Conservation (phyloP, 2,113 vertebrate genomes). For the Typhlomys cinereus region DNA sequence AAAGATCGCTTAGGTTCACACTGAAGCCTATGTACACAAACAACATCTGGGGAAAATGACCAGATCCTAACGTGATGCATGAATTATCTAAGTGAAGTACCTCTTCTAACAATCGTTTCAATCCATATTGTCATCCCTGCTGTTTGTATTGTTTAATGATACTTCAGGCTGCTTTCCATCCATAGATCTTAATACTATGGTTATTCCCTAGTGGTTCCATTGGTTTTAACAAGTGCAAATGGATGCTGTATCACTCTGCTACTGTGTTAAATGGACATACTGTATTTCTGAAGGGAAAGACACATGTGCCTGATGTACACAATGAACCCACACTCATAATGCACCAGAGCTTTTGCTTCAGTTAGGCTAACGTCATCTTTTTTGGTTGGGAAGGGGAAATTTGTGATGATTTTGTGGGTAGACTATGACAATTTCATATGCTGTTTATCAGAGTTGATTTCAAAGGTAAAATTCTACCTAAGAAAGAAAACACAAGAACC, state of each 20-base stretch:
- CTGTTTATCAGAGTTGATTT: constrained; percentile 58
- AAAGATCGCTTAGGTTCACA: not conserved
- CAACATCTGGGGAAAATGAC: not conserved
- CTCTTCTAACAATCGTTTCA: not conserved
- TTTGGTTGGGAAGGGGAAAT: not conserved
- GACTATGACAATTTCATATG: not conserved
- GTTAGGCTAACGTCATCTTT: not conserved
- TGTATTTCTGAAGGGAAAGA: constrained; percentile 33
- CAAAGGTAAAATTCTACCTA: constrained; percentile 58
- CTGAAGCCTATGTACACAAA: not conserved
- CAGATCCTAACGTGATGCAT: not conserved
- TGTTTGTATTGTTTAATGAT: not conserved
- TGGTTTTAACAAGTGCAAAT: constrained; percentile 43
- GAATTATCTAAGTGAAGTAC: not conserved
- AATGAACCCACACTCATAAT: not conserved
- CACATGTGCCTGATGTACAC: not conserved
- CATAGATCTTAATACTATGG: not conserved
- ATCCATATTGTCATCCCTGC: not conserved
- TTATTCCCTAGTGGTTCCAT: constrained; percentile 12
- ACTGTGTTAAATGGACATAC: not conserved
- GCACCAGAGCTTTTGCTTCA: not conserved
- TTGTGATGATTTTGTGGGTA: not conserved
- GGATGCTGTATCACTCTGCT: not conserved
- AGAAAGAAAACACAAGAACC: not conserved
- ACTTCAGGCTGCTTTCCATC: not conserved